phyloP scores from a whole-genome alignment of 2,888 invertebrate species.

The Lamellibrachia satsuma region DNA sequence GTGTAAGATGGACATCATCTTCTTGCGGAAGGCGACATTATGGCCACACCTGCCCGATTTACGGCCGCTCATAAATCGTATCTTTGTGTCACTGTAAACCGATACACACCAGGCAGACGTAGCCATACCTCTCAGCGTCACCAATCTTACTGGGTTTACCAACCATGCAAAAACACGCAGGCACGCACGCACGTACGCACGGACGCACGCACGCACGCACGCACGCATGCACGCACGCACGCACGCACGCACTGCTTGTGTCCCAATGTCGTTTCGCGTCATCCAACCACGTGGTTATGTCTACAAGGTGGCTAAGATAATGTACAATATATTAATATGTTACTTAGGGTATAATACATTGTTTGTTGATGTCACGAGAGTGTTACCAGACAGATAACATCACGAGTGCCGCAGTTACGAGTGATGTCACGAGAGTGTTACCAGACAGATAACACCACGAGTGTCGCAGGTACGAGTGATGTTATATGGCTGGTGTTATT shows the following conservation, averaged over 20 bases:
- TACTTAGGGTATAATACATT: neutral
- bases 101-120: neutral
- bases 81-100: neutral
- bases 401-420: no score
- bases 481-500: no score
- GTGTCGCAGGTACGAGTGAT: no score
- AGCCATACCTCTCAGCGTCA: neutral
- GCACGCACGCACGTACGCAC: neutral
- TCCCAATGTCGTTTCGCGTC: neutral
- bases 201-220: neutral
- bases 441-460: no score
- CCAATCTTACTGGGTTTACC: no score
- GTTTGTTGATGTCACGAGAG: no score
- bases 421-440: no score
- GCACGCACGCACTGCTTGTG: neutral
- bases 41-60: neutral
- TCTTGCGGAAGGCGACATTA: neutral
- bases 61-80: neutral
- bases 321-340: neutral
- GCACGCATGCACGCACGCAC: neutral
- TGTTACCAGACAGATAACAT: no score
- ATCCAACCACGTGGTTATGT: neutral
- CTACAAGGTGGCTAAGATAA: neutral
- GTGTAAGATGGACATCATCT: neutral
- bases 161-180: no score